Percentiles rank a stretch among this genome's conserved stretches.
phyloP scores from a whole-genome alignment of 2,113 vertebrate species.

The Amphilophus citrinellus region DNA sequence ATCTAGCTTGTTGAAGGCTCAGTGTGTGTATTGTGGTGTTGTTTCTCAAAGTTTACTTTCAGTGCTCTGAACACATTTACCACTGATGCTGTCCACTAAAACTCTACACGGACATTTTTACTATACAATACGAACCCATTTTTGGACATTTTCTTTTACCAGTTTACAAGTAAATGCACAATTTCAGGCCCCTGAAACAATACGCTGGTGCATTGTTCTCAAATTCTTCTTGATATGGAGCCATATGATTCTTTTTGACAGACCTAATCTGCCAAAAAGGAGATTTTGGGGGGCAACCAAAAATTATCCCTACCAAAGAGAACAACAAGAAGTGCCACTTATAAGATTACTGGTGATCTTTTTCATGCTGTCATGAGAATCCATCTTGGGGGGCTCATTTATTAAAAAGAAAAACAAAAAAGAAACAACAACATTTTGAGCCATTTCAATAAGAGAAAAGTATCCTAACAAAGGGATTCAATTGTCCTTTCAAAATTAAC shows the following conservation, averaged over 20 bases:
- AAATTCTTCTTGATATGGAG: background rate
- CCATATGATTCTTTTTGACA: background rate
- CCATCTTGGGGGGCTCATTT: background rate
- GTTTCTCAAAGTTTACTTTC: background rate
- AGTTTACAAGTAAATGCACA: background rate
- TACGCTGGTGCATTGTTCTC: background rate
- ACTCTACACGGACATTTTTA: background rate
- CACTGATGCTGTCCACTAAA: background rate
- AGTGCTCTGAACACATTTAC: background rate
- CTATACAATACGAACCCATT: background rate
- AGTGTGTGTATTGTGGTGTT: background rate
- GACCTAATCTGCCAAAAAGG: background rate
- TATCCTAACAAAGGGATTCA: background rate
- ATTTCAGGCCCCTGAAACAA: background rate
- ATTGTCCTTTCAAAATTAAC: conserved; percentile 44
- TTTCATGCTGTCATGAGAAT: background rate
- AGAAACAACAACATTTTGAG: background rate
- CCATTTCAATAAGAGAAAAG: background rate
- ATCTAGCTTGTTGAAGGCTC: background rate
- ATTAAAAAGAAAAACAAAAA: background rate
- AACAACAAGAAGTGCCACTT: background rate
- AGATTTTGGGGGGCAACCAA: background rate
- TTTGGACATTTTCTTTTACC: background rate
- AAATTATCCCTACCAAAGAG: background rate
- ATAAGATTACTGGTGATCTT: background rate